A percentile compares a stretch with the other conserved stretches of the same genome.
phyloP scores from a whole-genome alignment of 1,140 invertebrate species.

The Zaprionus taronus region DNA sequence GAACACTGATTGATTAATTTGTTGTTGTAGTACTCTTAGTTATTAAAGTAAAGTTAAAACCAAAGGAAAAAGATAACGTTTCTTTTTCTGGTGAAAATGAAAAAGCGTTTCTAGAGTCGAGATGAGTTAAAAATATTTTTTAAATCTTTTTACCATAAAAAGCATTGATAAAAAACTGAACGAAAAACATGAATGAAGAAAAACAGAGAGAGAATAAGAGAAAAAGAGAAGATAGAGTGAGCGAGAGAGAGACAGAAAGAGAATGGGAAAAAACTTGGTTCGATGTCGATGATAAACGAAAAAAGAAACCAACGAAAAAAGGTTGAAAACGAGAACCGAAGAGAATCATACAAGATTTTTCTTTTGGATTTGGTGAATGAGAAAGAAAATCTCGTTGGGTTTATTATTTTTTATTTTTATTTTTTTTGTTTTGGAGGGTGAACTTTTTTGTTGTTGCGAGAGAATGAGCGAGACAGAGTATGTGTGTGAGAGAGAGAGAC shows the following conservation, averaged over 20 bases:
- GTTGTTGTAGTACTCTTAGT: conserved; percentile 43
- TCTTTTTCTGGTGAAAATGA: conserved; percentile 33
- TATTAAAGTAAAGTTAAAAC: conserved; percentile 37
- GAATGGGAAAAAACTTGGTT: conserved; percentile 7
- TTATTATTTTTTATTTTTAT: too few relatives aligned
- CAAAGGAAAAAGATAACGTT: conserved; percentile 38
- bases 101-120: conserved; percentile 30
- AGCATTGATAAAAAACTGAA: conserved; percentile 72
- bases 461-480: conserved; percentile 14
- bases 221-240: conserved; percentile 12
- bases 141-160: conserved; percentile 64
- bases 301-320: background rate
- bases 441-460: conserved; percentile 58
- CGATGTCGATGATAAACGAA: conserved; percentile 24
- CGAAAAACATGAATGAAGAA: conserved; percentile 23
- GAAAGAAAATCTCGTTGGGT: conserved; percentile 31
- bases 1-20: conserved; percentile 28
- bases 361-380: conserved; percentile 49
- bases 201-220: background rate
- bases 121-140: conserved; percentile 52
- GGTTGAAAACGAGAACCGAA: conserved; percentile 12
- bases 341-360: conserved; percentile 4
- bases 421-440: conserved; percentile 27
- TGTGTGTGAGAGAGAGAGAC: conserved; percentile 21
- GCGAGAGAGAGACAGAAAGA: background rate